These are phyloP conservation scores for Acanthosoma haemorrhoidale DNA, from an alignment of 2,888 invertebrate genomes.

Conservation along the genomic window DNA sequence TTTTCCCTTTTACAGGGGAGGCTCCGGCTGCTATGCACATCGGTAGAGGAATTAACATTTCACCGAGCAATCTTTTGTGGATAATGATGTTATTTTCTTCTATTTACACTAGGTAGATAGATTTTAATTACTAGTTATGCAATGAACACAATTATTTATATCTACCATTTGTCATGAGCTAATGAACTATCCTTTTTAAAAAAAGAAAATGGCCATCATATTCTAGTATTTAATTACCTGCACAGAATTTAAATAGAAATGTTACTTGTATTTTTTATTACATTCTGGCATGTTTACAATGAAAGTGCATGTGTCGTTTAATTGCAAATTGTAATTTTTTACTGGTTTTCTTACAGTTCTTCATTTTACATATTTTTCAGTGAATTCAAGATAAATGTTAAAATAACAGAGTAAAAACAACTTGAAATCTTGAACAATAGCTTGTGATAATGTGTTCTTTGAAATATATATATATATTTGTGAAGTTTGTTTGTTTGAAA, in stretches of 20 bases:
- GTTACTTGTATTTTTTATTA: too few species aligned
- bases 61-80: conserved; percentile 3
- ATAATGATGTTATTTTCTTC: neutral
- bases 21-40: conserved; percentile 38
- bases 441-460: conserved; percentile 24
- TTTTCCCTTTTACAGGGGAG: conserved; percentile 54
- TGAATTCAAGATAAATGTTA: conserved; percentile 7
- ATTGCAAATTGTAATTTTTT: too few species aligned
- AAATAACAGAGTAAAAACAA: too few species aligned
- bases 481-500: neutral
- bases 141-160: too few species aligned
- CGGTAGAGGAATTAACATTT: conserved; percentile 26
- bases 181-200: too few species aligned
- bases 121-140: too few species aligned
- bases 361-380: neutral
- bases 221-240: too few species aligned
- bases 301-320: too few species aligned
- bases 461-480: conserved; percentile 14
- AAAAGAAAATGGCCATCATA: too few species aligned
- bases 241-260: too few species aligned
- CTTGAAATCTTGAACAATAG: conserved; percentile 19
- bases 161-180: too few species aligned
- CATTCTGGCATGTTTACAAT: too few species aligned
- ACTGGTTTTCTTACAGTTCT: neutral
- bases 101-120: conserved; percentile 12